phyloP scores from a whole-genome alignment of 2,797 vertebrate species.

The Ctenopoma kingsleyae region DNA sequence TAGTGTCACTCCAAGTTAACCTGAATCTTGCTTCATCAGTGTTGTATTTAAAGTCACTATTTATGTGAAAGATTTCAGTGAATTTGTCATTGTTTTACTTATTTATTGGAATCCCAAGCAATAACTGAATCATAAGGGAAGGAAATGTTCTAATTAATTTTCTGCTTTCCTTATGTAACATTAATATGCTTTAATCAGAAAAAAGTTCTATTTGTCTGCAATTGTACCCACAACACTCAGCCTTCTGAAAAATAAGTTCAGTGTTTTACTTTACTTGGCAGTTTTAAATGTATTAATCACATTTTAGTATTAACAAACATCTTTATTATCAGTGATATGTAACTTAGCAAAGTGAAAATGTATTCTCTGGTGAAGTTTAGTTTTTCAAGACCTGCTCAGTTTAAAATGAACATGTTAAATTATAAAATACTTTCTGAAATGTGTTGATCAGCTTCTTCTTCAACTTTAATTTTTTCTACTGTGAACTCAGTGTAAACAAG shows the following conservation, averaged over 20 bases:
- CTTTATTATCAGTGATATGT: slow-evolving; percentile 32
- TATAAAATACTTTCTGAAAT: slow-evolving; percentile 20
- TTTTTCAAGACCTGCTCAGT: slow-evolving; percentile 9
- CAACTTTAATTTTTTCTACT: slow-evolving; percentile 8
- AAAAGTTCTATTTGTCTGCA: slow-evolving; percentile 31
- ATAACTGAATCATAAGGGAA: slow-evolving; percentile 62
- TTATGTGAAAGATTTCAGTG: slow-evolving; percentile 74
- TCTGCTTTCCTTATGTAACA: slow-evolving; percentile 34
- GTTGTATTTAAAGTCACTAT: slow-evolving; percentile 79
- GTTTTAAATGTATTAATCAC: slow-evolving; percentile 49
- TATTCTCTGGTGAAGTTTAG: slow-evolving; percentile 11
- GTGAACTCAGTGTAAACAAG: slow-evolving; percentile 13
- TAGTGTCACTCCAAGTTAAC: slow-evolving; percentile 69
- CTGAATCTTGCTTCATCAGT: slow-evolving; percentile 58
- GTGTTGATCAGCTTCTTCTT: slow-evolving; percentile 37
- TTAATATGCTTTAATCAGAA: slow-evolving; percentile 34
- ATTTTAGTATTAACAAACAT: slow-evolving; percentile 27
- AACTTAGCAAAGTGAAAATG: slow-evolving; percentile 2
- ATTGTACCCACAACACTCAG: slow-evolving; percentile 13
- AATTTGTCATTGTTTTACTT: slow-evolving; percentile 74
- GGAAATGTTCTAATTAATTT: slow-evolving; percentile 45
- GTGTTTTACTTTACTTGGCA: slow-evolving; percentile 40
- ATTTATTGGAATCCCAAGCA: slow-evolving; percentile 79
- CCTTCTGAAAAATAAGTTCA: slow-evolving; percentile 35
- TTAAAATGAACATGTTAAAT: slow-evolving; percentile 20